These are phyloP conservation scores for Potamilus streckersoni DNA, from an alignment of 1,140 invertebrate genomes.

Conservation along the genomic window DNA sequence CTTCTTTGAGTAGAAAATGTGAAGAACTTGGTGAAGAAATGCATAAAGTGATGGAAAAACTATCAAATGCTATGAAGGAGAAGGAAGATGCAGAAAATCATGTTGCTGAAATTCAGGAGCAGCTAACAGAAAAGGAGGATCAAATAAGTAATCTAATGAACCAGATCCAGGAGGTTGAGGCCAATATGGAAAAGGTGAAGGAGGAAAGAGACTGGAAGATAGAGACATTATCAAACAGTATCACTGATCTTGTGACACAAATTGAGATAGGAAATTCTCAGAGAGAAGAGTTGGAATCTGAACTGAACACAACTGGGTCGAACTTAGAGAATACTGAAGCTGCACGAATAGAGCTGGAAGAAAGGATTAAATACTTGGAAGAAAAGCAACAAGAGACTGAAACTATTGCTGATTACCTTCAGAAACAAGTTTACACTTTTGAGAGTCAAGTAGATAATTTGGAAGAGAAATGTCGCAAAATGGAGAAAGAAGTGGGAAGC, in stretches of 20 bases:
- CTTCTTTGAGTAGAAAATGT: background rate
- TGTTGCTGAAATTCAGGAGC: constrained; percentile 5
- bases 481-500: constrained; percentile 8
- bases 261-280: constrained; percentile 15
- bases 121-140: constrained; percentile 20
- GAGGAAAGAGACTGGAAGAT: constrained; percentile 24
- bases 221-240: constrained; percentile 22
- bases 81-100: constrained; percentile 16
- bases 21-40: constrained; percentile 5
- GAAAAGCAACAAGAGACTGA: constrained; percentile 5
- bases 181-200: constrained; percentile 21
- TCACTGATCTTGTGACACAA: constrained; percentile 27
- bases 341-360: constrained; percentile 21
- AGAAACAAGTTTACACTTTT: constrained; percentile 2
- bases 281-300: constrained; percentile 15
- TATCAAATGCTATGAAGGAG: constrained; percentile 20
- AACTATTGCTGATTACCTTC: background rate
- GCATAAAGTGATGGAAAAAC: background rate
- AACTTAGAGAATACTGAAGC: constrained; percentile 28
- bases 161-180: constrained; percentile 25
- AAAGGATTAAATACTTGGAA: constrained; percentile 11
- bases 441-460: constrained; percentile 11
- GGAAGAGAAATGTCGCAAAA: background rate
- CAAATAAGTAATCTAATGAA: constrained; percentile 27
- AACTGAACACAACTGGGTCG: constrained; percentile 14